Base-by-base conservation (phyloP, 2,113 vertebrate genomes). In the Eubucco bourcierii region DNA sequence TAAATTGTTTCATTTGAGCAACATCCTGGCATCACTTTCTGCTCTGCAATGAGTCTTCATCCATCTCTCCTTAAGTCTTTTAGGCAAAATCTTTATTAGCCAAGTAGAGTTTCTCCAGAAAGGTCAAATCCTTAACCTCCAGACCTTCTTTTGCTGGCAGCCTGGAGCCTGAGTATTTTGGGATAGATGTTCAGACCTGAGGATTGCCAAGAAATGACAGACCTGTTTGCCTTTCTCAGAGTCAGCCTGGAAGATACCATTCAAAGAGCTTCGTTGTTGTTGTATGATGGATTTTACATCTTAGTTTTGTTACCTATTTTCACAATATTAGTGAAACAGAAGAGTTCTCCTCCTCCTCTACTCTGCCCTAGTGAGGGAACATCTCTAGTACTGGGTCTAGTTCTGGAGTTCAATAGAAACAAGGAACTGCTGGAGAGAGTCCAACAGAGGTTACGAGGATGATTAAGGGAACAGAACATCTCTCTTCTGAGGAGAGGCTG, bases 41-140 rank as follows among this genome's bases (percentile, higher is more conserved):
- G 67, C 37, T 90, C 41, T 12, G 33, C 64, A 70, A 46, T 66
- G 66, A 46, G 75, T 68, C 66, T 72, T 76, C 65, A 31, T 65
- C 74, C 55, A 46, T 33, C 46, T 28, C 50, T 12, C 46, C 41
- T n/a, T 12, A 39, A 39, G 33, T 5, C 27, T 81, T 75, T 75
- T 59, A 84, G 80, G 63, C 83, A 87, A 94, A 92, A 50, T 21
- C 10, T 34, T 66, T 81, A 55, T 73, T 88, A 63, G 88, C 92
- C 74, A 79, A 88, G 33, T 61, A 80, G 5, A 68, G n/a, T 86
- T 86, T 91, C 61, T 95, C 78, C 68, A 91, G 91, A 55, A 83
- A 91, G 77, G 84, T 90, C 66, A 92, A 81, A 61, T 53, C 70
- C 70, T 91, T 73, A 73, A 66, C 67, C 59, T 92, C 68, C 66